Base-by-base conservation (phyloP, 2,888 invertebrate species). In the Phengaris alcon region DNA sequence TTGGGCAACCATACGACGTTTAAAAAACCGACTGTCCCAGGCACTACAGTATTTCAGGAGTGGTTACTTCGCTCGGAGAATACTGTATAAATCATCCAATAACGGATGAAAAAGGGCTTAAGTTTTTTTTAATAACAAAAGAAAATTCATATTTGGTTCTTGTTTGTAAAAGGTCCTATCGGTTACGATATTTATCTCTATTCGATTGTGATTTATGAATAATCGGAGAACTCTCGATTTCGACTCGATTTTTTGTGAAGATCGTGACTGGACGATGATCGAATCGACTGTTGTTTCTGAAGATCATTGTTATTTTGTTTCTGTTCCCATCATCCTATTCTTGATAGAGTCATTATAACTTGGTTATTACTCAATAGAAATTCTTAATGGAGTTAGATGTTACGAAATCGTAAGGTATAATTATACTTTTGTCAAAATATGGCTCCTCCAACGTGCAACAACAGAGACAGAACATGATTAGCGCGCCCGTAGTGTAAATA, bases 181-280 rank as follows among this genome's bases (percentile, higher is more conserved):
- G 10, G 22, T 64, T 44, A 6, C 59, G 22, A 59, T 64, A 35
- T 64, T 64, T 52, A 52, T 12, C 6, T 64, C 35, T 13, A 64
- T 35, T 64, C 35, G 64, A 44, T 64, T 44, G 35, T 64, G 7
- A 35, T 35, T 1, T 35, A 35, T 3, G 3, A 35, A 64, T 64
- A 35, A 64, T 64, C 35, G 12, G 12, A 35, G 12, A 64, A 64
- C 64, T 64, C 35, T 64, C 64, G 35, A 12, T 44, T 64, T 64
- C 64, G 35, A 22, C 22, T 22, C 22, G 64, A 35, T 64, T 64
- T 64, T 64, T 64, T 64, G 35, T 64, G 35, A 6, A 12, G 35
- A 64, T 64, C 64, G 64, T 64, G 64, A 64, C 64, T 44, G 35
- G 64, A 35, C 12, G 64, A 64, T 64, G 35, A 64, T 64, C 59